Conservation (phyloP, 2,797 vertebrate species). For the Diceros bicornis region DNA sequence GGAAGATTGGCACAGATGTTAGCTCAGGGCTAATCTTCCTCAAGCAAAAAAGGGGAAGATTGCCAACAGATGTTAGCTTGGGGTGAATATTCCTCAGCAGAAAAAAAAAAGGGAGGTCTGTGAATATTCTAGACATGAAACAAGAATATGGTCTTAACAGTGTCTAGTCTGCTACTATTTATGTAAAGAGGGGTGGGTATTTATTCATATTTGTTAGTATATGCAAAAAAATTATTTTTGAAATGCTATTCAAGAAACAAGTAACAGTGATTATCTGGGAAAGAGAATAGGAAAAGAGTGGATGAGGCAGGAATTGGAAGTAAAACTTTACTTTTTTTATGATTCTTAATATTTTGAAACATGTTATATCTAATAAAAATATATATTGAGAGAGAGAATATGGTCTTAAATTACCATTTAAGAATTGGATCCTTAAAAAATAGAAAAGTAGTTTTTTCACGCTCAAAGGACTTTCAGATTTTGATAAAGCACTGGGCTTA, state of each 20-base stretch:
- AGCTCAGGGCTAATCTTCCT: too few species aligned
- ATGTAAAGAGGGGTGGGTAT: background rate
- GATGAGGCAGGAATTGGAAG: background rate
- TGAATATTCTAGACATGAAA: conserved; percentile 26
- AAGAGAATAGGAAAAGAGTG: background rate
- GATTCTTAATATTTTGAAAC: conserved; percentile 21
- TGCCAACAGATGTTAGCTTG: too few species aligned
- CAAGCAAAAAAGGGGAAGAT: too few species aligned
- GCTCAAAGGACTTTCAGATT: background rate
- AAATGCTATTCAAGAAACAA: conserved; percentile 28
- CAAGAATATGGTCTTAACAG: background rate
- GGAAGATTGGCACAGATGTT: too few species aligned
- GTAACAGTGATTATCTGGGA: background rate
- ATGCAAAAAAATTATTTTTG: background rate
- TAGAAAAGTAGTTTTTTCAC: background rate
- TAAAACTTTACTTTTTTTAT: conserved; percentile 28
- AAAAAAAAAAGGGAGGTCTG: background rate
- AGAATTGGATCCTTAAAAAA: background rate
- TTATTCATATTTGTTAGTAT: conserved; percentile 11
- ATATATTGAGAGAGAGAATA: background rate
- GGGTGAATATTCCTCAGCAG: too few species aligned
- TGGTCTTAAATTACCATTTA: background rate
- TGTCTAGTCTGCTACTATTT: conserved; percentile 17
- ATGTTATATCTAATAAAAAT: conserved; percentile 9
- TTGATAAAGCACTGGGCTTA: background rate